These are phyloP conservation scores for Allophyes oxyacanthae DNA, from an alignment of 2,888 invertebrate species.

Conservation along the genomic window DNA sequence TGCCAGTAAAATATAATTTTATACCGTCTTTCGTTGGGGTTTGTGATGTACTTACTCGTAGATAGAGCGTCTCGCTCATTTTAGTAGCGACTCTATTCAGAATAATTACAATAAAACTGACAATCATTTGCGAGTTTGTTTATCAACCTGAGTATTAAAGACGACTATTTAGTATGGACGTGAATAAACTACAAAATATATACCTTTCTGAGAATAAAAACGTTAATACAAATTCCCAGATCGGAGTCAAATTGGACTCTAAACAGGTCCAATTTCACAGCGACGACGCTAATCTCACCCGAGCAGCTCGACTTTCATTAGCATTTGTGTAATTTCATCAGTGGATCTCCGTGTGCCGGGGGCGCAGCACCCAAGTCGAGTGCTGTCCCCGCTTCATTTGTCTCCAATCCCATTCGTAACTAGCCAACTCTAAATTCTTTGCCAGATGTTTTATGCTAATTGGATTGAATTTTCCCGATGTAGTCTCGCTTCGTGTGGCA, in stretches of 20 bases:
- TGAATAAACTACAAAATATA: constrained; percentile 31
- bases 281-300: constrained; percentile 77
- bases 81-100: constrained; percentile 15
- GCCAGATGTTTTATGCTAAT: constrained; percentile 58
- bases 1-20: constrained; percentile 30
- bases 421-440: constrained; percentile 62
- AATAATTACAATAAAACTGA: constrained; percentile 23
- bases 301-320: constrained; percentile 81
- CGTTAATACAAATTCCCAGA: constrained; percentile 55
- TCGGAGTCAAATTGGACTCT: constrained; percentile 69
- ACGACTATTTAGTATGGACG: constrained; percentile 19
- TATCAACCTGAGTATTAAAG: constrained; percentile 27
- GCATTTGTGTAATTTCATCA: constrained; percentile 85
- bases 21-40: constrained; percentile 19
- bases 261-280: constrained; percentile 78
- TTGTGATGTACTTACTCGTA: constrained; percentile 16
- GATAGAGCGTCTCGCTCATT: constrained; percentile 18
- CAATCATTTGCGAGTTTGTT: constrained; percentile 26
- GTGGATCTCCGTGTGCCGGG: constrained; percentile 63
- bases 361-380: constrained; percentile 49
- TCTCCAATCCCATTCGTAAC: constrained; percentile 69
- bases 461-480: constrained; percentile 41
- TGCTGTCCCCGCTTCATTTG: constrained; percentile 70
- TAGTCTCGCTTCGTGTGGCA: constrained; percentile 20
- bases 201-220: constrained; percentile 30